Percentiles rank a stretch among this genome's conserved stretches.
phyloP scores from a whole-genome alignment of 2,888 invertebrate genomes.

The Pyrrhia umbra region DNA sequence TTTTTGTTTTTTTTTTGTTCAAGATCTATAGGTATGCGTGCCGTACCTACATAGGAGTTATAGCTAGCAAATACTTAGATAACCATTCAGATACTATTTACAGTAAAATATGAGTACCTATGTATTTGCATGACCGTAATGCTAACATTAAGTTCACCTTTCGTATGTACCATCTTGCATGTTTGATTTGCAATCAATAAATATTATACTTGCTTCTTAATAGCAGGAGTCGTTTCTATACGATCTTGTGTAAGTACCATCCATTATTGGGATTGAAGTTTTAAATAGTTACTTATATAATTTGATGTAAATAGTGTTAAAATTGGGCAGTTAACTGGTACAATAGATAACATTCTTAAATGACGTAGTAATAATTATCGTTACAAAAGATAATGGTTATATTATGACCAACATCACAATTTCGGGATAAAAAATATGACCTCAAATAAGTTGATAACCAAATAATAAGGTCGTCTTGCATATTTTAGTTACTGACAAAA shows the following conservation, averaged over 20 bases:
- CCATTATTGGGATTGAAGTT: neutral
- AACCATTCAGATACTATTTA: neutral
- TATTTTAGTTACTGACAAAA: neutral
- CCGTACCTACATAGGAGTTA: neutral
- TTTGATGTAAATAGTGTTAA: neutral
- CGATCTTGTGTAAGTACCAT: neutral
- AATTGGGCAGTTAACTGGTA: slow-evolving; percentile 10
- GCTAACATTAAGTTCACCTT: neutral
- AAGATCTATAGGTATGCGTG: too few species aligned
- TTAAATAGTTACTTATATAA: neutral
- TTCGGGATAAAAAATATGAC: slow-evolving; percentile 34
- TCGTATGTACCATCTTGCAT: neutral
- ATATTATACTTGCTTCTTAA: neutral
- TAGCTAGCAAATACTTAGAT: neutral
- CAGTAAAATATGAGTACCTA: neutral
- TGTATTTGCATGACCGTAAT: neutral
- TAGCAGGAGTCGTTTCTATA: neutral
- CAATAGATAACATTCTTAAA: slow-evolving; percentile 32
- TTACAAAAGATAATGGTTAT: slow-evolving; percentile 36
- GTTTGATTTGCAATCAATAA: slow-evolving; percentile 1
- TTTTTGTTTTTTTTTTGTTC: too few species aligned
- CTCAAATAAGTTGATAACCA: slow-evolving; percentile 21
- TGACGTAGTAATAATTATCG: slow-evolving; percentile 21
- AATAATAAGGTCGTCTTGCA: slow-evolving; percentile 4
- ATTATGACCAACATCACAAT: slow-evolving; percentile 19